Evolutionary conservation across 2,113 vertebrate genomes (phyloP), one percentile per base, ranked within the genome.

Genomic region (Melanerpes aurifrons): DNA sequence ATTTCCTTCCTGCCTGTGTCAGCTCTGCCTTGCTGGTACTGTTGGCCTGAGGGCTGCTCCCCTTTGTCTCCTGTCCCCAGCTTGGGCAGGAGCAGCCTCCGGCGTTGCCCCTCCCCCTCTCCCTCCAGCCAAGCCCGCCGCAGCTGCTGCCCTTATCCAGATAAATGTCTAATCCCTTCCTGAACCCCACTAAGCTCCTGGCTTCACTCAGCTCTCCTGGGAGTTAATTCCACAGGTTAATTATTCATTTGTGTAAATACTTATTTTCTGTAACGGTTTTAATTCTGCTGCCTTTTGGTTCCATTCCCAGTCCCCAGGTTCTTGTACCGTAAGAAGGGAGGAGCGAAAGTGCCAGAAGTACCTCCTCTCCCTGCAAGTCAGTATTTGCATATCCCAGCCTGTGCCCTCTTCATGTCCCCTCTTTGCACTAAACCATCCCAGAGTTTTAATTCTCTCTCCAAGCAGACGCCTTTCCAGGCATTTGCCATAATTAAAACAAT

Each of bases 401-500:
- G 82, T 92, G 92, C 91, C 94, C 94, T 92, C 73, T 93, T 95
- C 87, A 95, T 84, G 92, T 91, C 93, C 90, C 93, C 67, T 84
- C 73, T 83, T 73, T 2, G 15, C 76, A 63, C 87, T 86, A 91
- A 95, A 90, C 73, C 8, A 2, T 86, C 93, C 85, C 90, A 88
- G 76, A 75, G 88, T 94, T 94, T 94, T 87, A 89, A 96, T 95
- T 94, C 94, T 74, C 82, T 68, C 77, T 77, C 77, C 91, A 56
- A 80, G 32, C 67, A 95, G 73, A 89, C 95, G 76, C 87, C 66
- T 67, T 94, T 95, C 82, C 71, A 94, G 87, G 79, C 82, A 90
- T 93, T 94, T 94, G 58, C 90, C 76, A 72, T 96, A 96, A 96
- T 94, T 96, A 96, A 95, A 96, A 86, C 93, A 92, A 96, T 95